phyloP scores from a whole-genome alignment of 2,888 invertebrate genomes.

The Ophion obscuratus region DNA sequence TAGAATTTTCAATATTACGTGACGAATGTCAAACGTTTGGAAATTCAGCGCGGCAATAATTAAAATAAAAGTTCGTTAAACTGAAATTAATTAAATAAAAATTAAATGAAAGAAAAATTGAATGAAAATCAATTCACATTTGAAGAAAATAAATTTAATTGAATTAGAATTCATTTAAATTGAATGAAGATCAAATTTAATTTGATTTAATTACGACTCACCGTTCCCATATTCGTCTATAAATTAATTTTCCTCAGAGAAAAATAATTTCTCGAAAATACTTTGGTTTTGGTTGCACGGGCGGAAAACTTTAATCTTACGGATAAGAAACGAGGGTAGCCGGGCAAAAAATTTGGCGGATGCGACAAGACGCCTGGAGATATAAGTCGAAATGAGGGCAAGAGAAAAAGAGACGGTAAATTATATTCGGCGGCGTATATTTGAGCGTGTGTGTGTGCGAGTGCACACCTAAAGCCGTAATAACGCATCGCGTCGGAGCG shows the following conservation, averaged over 20 bases:
- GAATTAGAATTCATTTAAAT: no score
- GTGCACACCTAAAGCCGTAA: conserved; percentile 16
- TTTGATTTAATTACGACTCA: not conserved
- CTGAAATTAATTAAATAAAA: no score
- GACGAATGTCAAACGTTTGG: no score
- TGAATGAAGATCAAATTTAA: not conserved
- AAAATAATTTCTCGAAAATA: not conserved
- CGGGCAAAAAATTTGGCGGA: not conserved
- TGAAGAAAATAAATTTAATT: no score
- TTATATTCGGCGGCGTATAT: conserved; percentile 28
- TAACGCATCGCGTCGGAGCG: conserved; percentile 17
- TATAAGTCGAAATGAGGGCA: not conserved
- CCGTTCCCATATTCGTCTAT: not conserved
- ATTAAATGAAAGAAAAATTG: no score
- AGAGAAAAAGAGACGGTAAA: conserved; percentile 21
- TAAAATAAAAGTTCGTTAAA: no score
- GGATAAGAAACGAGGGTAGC: not conserved
- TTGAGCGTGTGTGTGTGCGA: conserved; percentile 5
- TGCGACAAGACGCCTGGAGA: not conserved
- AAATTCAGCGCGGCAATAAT: no score
- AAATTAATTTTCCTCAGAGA: no score
- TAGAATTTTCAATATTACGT: no score
- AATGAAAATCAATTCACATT: no score
- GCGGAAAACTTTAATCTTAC: not conserved
- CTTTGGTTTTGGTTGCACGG: not conserved